Percentiles rank a stretch among this genome's conserved stretches.
Evolutionary conservation across 2,797 vertebrate species (phyloP).

Genomic region (Enteromius argenteus): DNA sequence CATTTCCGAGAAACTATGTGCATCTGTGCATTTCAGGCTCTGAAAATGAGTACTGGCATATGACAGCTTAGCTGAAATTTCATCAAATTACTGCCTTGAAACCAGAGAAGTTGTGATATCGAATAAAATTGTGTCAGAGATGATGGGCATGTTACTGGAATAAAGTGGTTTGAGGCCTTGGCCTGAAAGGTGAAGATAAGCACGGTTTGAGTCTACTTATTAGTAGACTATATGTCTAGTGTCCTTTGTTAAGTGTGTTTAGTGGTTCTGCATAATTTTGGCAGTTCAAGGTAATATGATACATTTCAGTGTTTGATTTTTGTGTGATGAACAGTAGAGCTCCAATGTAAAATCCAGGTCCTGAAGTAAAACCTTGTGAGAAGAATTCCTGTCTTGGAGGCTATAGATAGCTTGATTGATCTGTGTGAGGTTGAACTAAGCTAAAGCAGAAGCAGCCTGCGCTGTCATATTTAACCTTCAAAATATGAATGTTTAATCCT

Average conservation of each 20-base stretch:
- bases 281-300: background rate
- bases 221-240: background rate
- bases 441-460: background rate
- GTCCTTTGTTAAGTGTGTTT: background rate
- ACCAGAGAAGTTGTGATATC: background rate
- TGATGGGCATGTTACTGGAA: slow-evolving; percentile 4
- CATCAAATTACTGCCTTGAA: slow-evolving; percentile 4
- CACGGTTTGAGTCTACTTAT: background rate
- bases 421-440: slow-evolving; percentile 1
- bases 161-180: background rate
- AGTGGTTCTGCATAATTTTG: background rate
- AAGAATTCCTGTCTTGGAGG: background rate
- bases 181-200: slow-evolving; percentile 14
- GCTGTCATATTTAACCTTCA: slow-evolving; percentile 32
- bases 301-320: background rate
- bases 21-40: background rate
- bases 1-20: slow-evolving; percentile 4
- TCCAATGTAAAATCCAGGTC: background rate
- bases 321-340: background rate
- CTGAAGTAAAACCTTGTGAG: background rate
- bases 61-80: background rate
- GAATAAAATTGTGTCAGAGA: background rate
- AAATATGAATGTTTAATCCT: slow-evolving; percentile 28
- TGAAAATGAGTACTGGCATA: slow-evolving; percentile 10
- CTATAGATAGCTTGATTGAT: slow-evolving; percentile 43